Evolutionary conservation across 2,797 vertebrate species (phyloP).

Genomic region (Phylloscopus collybita): DNA sequence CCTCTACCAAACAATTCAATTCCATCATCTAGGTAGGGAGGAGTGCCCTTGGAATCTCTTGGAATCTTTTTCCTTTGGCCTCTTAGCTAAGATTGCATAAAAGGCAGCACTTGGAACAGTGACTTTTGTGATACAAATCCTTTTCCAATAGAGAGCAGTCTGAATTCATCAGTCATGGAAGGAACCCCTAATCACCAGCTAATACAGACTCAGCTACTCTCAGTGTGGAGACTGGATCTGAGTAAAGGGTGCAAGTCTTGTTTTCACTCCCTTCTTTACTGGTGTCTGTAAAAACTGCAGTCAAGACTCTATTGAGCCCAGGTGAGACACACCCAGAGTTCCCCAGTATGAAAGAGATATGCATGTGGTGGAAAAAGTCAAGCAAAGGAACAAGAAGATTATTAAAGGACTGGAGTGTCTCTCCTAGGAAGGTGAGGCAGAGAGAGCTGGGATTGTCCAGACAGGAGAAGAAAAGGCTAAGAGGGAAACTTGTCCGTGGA

Average conservation of each 20-base stretch:
- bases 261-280: neutral
- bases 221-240: neutral
- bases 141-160: conserved; percentile 1
- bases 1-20: neutral
- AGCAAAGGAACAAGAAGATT: neutral
- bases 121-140: neutral
- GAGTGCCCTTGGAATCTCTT: neutral
- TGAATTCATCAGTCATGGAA: neutral
- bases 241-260: neutral
- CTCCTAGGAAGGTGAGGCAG: neutral
- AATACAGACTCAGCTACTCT: neutral
- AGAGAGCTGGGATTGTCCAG: neutral
- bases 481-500: neutral
- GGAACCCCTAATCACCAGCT: neutral
- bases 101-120: neutral
- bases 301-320: neutral
- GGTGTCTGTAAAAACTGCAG: neutral
- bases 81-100: neutral
- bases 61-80: neutral
- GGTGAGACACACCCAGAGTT: neutral
- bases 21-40: neutral
- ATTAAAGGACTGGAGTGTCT: neutral
- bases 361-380: accelerated
- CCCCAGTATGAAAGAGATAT: neutral
- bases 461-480: neutral